Evolutionary conservation across 2,113 vertebrate species (phyloP), one percentile per base, ranked within the genome.

Genomic region (Grammomys dolichurus): DNA sequence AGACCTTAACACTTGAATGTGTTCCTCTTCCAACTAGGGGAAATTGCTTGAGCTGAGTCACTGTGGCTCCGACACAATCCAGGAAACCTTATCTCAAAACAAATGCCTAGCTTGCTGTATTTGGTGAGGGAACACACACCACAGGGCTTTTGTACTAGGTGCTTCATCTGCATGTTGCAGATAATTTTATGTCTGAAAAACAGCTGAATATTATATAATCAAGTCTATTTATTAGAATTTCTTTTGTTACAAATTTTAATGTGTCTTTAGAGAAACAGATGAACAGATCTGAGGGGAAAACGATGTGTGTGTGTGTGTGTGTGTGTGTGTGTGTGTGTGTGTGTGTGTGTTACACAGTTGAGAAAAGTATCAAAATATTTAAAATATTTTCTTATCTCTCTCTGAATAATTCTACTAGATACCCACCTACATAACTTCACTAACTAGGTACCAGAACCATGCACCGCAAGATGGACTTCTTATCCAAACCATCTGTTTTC

Each of bases 81-180:
- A 28, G 54, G 82, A 96, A 95, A 69, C 73, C n/a, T 84, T 94
- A 43, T 67, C 63, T 94, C 48, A 60, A 92, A 51, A 95, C 69
- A 46, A 94, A 90, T 89, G 26, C 19, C 65, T 75, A 33, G 24
- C 56, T 80, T 91, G 36, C 48, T 77, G 36, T 75, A 85, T 70
- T 60, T 69, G 51, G 48, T 43, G 51, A 69, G 95, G 31, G 93
- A 95, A 94, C 46, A 72, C 65, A 94, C 19, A 88, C 8, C 73
- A 91, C 24, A 70, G 14, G 65, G 56, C 5, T 51, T 91, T 46
- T 22, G n/a, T 90, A 33, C 13, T 58, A 78, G 48, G 26, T 85
- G n/a, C 80, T 94, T 85, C 76, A 73, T 88, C 63, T 85, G 70
- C 40, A 36, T 54, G 43, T 60, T 95, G 28, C 8, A 73, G 48